phyloP scores from a whole-genome alignment of 1,140 invertebrate species.

The Plodia interpunctella region DNA sequence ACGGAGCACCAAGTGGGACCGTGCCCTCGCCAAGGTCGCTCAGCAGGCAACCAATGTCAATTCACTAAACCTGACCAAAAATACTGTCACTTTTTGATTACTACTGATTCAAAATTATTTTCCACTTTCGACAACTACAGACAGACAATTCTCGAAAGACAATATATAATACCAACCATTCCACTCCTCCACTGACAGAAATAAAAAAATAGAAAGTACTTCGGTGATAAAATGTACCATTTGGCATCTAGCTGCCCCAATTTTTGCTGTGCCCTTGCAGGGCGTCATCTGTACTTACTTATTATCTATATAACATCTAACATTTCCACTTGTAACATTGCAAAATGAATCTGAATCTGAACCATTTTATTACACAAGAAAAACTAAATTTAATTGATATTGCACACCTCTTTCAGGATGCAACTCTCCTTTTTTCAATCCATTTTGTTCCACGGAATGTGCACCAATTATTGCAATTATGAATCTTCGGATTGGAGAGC shows the following conservation, averaged over 20 bases:
- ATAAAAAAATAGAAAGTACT: neutral
- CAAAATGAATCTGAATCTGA: no score
- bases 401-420: slow-evolving; percentile 16
- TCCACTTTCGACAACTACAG: no score
- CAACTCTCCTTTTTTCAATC: slow-evolving; percentile 17
- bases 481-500: slow-evolving; percentile 45
- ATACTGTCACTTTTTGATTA: no score
- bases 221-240: neutral
- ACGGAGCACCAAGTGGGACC: slow-evolving; percentile 40
- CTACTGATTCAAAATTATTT: no score
- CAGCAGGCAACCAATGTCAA: neutral
- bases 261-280: no score
- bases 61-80: neutral
- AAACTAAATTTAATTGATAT: neutral
- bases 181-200: neutral
- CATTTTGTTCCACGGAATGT: slow-evolving; percentile 15
- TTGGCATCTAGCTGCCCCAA: no score
- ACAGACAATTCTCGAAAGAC: no score
- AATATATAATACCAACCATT: no score
- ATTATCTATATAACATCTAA: no score
- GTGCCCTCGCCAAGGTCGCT: slow-evolving; percentile 53
- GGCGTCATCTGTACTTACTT: no score
- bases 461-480: slow-evolving; percentile 38
- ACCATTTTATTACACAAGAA: neutral
- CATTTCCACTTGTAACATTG: no score